Percentiles rank a stretch among this genome's conserved stretches.
Evolutionary conservation across 1,140 invertebrate species (phyloP).

Genomic region (Coelopa frigida): DNA sequence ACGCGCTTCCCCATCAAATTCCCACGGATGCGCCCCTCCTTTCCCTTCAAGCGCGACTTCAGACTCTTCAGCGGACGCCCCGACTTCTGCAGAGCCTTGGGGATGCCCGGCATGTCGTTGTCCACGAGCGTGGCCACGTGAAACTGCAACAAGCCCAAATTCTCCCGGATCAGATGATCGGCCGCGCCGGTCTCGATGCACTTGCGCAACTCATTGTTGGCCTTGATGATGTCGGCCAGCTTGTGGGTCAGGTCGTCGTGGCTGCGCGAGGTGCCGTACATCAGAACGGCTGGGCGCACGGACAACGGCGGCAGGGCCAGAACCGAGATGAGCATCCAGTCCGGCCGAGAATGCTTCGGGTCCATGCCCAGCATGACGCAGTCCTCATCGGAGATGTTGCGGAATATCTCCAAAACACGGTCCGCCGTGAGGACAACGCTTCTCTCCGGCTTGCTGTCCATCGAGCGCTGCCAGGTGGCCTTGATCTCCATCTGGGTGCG

Average conservation of each 20-base stretch:
- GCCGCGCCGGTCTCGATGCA: constrained; percentile 93
- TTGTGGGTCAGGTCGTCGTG: constrained; percentile 98
- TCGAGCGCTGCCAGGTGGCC: constrained; percentile 94
- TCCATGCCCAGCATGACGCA: constrained; percentile 90
- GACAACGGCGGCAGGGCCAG: constrained; percentile 90
- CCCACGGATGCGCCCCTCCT: constrained; percentile 94
- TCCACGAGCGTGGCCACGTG: constrained; percentile 95
- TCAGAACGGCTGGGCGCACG: constrained; percentile 92
- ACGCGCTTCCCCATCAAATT: constrained; percentile 99
- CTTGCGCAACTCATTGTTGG: constrained; percentile 87
- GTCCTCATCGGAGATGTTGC: constrained; percentile 93
- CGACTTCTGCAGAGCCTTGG: constrained; percentile 93
- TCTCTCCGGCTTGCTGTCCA: constrained; percentile 92
- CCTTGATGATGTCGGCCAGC: constrained; percentile 93
- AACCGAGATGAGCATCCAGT: constrained; percentile 98
- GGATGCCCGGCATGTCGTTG: constrained; percentile 95
- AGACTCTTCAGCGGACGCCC: constrained; percentile 95
- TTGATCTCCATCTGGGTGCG: constrained; percentile 82
- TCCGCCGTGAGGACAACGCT: constrained; percentile 88
- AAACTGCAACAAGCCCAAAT: constrained; percentile 94
- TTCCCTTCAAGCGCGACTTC: constrained; percentile 81
- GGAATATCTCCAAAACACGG: constrained; percentile 88
- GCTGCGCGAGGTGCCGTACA: constrained; percentile 95
- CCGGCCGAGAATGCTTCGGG: constrained; percentile 86
- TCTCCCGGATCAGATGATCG: constrained; percentile 90